A percentile compares a stretch with the other conserved stretches of the same genome.
Evolutionary conservation across 92 coral and sea anemone genomes (phyloP).

Genomic region (Pocillopora grandis): DNA sequence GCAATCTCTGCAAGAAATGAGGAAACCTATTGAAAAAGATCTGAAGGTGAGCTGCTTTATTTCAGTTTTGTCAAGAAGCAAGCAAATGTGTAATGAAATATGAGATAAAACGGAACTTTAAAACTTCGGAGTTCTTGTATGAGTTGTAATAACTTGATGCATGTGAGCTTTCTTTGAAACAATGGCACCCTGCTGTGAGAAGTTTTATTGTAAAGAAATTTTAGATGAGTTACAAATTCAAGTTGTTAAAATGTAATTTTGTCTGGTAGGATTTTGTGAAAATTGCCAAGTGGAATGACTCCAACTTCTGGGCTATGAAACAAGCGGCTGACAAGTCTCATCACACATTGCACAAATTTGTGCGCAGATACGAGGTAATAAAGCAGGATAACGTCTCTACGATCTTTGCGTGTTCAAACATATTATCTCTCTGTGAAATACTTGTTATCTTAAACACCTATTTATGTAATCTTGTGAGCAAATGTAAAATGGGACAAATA

Average conservation of each 20-base stretch:
- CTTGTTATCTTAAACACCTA: too few relatives aligned
- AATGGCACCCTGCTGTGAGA: not conserved
- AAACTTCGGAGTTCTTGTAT: too few relatives aligned
- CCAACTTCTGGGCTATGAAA: slow-evolving; percentile 98
- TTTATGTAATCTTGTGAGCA: too few relatives aligned
- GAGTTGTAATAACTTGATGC: too few relatives aligned
- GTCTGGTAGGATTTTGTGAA: slow-evolving; percentile 82
- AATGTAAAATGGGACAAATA: too few relatives aligned
- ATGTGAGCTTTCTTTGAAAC: too few relatives aligned
- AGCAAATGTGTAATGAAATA: too few relatives aligned
- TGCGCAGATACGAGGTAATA: slow-evolving; percentile 84
- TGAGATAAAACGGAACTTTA: too few relatives aligned
- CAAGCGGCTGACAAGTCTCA: slow-evolving; percentile 95
- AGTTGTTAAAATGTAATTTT: not conserved
- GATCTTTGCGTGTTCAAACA: too few relatives aligned
- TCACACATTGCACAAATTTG: slow-evolving; percentile 86
- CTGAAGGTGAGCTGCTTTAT: slow-evolving; percentile 71
- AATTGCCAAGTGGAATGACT: slow-evolving; percentile 97
- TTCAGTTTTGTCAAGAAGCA: too few relatives aligned
- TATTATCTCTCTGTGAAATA: too few relatives aligned
- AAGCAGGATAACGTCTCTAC: not conserved
- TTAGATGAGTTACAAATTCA: too few relatives aligned
- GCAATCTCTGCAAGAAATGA: slow-evolving; percentile 55
- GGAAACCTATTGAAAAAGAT: slow-evolving; percentile 92
- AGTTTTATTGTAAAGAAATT: not conserved